Conservation (phyloP, 2,113 vertebrate genomes). For the Spea multiplicata region DNA sequence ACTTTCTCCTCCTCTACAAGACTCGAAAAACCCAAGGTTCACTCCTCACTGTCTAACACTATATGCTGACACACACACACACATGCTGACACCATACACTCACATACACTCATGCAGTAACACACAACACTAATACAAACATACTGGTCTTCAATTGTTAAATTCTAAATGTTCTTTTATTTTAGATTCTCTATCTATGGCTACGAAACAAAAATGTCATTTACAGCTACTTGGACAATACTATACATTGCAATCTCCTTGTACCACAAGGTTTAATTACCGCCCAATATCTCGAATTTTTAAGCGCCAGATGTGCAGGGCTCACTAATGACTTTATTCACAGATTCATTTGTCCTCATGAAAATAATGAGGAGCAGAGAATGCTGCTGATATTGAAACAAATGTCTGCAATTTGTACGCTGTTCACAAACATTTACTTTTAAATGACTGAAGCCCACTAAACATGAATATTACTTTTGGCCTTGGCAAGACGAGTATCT, state of each 20-base stretch:
- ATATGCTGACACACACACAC: no score
- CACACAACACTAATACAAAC: no score
- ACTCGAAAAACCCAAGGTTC: no score
- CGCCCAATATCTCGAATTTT: neutral
- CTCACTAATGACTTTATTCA: constrained; percentile 30
- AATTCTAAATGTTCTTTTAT: no score
- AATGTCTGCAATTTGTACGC: constrained; percentile 29
- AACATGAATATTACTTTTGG: constrained; percentile 19
- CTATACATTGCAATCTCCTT: neutral
- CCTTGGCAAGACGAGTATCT: neutral
- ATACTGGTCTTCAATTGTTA: no score
- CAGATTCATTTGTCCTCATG: constrained; percentile 43
- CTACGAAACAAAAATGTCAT: no score
- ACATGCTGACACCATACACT: no score
- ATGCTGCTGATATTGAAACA: constrained; percentile 34
- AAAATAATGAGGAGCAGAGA: constrained; percentile 29
- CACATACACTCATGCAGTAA: no score
- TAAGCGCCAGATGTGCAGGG: constrained; percentile 23
- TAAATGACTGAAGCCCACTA: constrained; percentile 23
- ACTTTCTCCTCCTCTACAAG: no score
- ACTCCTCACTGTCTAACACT: no score
- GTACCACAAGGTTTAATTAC: constrained; percentile 1
- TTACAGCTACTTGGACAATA: no score
- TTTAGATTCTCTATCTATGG: no score
- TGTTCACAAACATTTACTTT: constrained; percentile 36